Conservation (phyloP, 2,797 vertebrate species). For the Acipenser transmontanus region DNA sequence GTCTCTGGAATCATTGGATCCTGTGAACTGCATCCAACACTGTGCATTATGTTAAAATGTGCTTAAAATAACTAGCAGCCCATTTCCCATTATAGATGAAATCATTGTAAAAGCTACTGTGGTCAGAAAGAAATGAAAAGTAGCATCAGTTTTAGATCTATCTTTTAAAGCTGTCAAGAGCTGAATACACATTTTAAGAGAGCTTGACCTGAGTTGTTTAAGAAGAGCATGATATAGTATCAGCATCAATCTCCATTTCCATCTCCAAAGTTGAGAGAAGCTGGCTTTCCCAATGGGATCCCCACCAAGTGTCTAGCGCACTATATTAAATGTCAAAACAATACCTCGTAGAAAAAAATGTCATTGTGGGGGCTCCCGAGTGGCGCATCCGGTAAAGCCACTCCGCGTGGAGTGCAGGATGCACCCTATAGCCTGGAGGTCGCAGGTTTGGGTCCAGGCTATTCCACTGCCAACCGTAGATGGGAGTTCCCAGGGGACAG, state of each 20-base stretch:
- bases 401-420: too few relatives aligned
- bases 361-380: background rate
- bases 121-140: background rate
- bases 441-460: too few relatives aligned
- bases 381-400: too few relatives aligned
- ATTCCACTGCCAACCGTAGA: too few relatives aligned
- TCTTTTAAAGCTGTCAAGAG: constrained; percentile 10
- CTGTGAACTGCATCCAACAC: too few relatives aligned
- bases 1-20: too few relatives aligned
- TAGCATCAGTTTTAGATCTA: background rate
- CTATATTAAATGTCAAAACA: constrained; percentile 14
- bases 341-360: constrained; percentile 1
- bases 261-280: constrained; percentile 9
- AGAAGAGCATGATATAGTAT: constrained; percentile 9
- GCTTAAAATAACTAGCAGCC: too few relatives aligned
- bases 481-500: too few relatives aligned
- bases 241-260: constrained; percentile 11
- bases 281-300: constrained; percentile 4
- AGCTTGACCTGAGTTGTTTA: constrained; percentile 2
- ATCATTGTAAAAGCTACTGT: background rate
- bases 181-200: constrained; percentile 9
- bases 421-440: too few relatives aligned
- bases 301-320: background rate
- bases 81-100: background rate
- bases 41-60: too few relatives aligned